Percentiles rank a stretch among this genome's conserved stretches.
phyloP scores from a whole-genome alignment of 2,113 vertebrate species.

The Rattus rattus region DNA sequence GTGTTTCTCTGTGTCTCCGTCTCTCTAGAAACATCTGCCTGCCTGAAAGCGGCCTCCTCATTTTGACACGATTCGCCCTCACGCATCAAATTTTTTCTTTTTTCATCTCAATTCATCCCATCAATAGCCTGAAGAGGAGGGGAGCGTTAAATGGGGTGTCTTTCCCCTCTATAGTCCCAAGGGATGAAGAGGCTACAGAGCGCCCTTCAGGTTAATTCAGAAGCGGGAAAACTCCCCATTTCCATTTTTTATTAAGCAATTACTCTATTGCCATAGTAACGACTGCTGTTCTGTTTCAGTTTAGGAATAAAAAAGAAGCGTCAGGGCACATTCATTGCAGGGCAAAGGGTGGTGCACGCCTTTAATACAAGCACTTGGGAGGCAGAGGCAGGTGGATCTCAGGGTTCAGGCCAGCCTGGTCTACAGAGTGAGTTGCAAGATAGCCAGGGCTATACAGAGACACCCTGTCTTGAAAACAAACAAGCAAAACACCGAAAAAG shows the following conservation, averaged over 20 bases:
- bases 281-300: conserved; percentile 64
- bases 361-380: background rate
- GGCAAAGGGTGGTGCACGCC: background rate
- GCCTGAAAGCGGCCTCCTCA: conserved; percentile 69
- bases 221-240: conserved; percentile 59
- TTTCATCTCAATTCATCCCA: conserved; percentile 56
- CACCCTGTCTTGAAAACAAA: background rate
- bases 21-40: conserved; percentile 62
- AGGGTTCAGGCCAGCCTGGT: background rate
- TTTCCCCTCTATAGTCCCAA: conserved; percentile 65
- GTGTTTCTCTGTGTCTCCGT: background rate
- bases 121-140: conserved; percentile 56
- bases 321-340: conserved; percentile 43
- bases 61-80: conserved; percentile 57
- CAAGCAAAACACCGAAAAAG: background rate
- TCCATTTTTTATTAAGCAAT: conserved; percentile 78
- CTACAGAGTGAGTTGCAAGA: background rate
- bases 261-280: conserved; percentile 61
- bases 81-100: conserved; percentile 63
- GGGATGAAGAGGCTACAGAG: conserved; percentile 52
- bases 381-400: background rate
- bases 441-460: background rate
- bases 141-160: conserved; percentile 73
- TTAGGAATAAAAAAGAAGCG: conserved; percentile 1
- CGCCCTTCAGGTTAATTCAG: conserved; percentile 72